Conservation (phyloP, 2,113 vertebrate genomes). For the Actenoides lindsayi region DNA sequence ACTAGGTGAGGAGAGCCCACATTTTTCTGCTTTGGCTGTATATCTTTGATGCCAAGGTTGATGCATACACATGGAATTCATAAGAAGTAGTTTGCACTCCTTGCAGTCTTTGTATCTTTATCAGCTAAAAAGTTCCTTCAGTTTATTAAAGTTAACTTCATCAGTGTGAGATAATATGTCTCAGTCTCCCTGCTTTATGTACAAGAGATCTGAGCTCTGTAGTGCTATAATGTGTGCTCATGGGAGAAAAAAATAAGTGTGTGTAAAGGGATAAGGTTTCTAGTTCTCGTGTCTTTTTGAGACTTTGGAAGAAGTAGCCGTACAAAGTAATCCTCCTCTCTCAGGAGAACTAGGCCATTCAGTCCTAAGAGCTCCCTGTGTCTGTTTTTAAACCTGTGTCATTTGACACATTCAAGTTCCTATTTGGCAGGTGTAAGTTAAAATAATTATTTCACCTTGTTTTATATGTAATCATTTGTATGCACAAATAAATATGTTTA, state of each 20-base stretch:
- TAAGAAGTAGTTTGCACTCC: not conserved
- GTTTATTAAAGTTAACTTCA: not conserved
- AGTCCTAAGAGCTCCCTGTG: not conserved
- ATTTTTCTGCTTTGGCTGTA: not conserved
- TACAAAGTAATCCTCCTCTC: not conserved
- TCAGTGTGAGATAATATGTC: not conserved
- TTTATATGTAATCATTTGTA: not conserved
- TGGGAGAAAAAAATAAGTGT: not conserved
- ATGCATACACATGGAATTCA: not conserved
- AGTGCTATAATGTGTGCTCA: rapidly evolving
- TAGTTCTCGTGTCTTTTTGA: not conserved
- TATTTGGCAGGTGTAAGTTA: not conserved
- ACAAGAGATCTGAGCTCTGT: not conserved
- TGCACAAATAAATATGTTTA: not conserved
- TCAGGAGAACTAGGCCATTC: not conserved
- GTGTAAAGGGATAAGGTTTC: not conserved
- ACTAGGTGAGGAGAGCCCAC: not conserved
- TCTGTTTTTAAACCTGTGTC: not conserved
- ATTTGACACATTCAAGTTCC: not conserved
- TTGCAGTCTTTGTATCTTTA: not conserved
- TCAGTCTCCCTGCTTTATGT: rapidly evolving
- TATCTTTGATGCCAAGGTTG: not conserved
- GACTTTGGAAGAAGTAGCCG: not conserved
- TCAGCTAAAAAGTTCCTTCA: not conserved
- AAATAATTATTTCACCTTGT: not conserved